A percentile compares a stretch with the other conserved stretches of the same genome.
Evolutionary conservation across 2,113 vertebrate genomes (phyloP).

Genomic region (Ellobius talpinus): DNA sequence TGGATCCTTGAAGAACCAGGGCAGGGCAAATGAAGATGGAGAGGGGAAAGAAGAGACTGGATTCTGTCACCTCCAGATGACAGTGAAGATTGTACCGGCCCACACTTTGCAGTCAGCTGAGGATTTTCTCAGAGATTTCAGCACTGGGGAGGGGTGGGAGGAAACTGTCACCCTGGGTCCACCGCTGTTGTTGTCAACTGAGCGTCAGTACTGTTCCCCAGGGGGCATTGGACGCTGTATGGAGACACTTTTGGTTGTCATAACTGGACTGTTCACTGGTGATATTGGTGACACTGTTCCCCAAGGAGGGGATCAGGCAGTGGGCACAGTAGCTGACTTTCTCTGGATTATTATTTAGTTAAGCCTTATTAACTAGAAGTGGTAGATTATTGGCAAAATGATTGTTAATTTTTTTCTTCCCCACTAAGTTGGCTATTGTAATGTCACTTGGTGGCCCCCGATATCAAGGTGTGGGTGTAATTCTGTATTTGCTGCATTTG

Average conservation of each 20-base stretch:
- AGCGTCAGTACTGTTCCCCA: neutral
- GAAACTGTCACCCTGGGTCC: neutral
- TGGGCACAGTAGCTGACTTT: neutral
- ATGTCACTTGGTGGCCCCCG: neutral
- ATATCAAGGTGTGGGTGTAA: rapidly evolving
- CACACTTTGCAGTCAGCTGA: neutral
- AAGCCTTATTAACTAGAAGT: neutral
- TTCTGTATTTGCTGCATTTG: neutral
- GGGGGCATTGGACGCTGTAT: neutral
- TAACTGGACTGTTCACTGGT: neutral
- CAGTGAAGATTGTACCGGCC: rapidly evolving
- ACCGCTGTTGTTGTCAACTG: neutral
- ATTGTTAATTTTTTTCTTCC: neutral
- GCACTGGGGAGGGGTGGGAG: neutral
- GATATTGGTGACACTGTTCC: neutral
- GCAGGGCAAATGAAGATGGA: neutral
- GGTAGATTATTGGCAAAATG: neutral
- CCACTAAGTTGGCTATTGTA: neutral
- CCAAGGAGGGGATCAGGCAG: neutral
- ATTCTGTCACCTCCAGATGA: neutral
- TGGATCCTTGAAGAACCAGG: neutral
- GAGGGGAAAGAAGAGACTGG: neutral
- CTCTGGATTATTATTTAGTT: neutral
- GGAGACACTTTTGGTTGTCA: neutral
- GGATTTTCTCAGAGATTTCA: neutral